These are phyloP conservation scores for Amorpha juglandis DNA, from an alignment of 2,888 invertebrate species.

Conservation along the genomic window DNA sequence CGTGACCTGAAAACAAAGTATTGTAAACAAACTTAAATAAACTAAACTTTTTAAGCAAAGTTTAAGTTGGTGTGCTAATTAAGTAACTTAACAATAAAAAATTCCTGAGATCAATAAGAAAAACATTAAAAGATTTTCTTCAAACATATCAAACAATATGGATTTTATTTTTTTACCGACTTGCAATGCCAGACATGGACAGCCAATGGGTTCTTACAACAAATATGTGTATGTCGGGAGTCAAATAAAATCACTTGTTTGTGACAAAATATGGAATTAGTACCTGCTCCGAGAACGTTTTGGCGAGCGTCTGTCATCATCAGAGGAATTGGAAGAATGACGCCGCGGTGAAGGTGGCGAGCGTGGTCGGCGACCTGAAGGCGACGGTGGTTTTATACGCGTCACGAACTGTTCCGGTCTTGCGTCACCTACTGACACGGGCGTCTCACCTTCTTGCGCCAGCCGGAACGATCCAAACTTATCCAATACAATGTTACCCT, in stretches of 20 bases:
- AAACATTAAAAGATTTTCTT: no score
- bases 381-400: constrained; percentile 74
- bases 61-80: no score
- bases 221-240: no score
- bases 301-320: constrained; percentile 64
- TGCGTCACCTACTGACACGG: constrained; percentile 74
- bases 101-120: no score
- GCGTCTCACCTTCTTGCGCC: constrained; percentile 83
- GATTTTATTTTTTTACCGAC: no score
- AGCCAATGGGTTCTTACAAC: no score
- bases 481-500: constrained; percentile 86
- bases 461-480: constrained; percentile 89
- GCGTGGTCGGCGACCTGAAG: constrained; percentile 68
- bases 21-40: neutral
- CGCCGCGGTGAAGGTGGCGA: constrained; percentile 76
- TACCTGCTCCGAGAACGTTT: constrained; percentile 76
- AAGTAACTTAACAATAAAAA: no score
- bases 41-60: no score
- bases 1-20: constrained; percentile 73
- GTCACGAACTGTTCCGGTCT: constrained; percentile 82
- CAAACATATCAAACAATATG: no score
- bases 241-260: no score
- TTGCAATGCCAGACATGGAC: no score
- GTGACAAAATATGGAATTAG: constrained; percentile 27
- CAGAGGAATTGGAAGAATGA: constrained; percentile 74